Conservation (phyloP, 2,113 vertebrate genomes). For the Glareola pratincola region DNA sequence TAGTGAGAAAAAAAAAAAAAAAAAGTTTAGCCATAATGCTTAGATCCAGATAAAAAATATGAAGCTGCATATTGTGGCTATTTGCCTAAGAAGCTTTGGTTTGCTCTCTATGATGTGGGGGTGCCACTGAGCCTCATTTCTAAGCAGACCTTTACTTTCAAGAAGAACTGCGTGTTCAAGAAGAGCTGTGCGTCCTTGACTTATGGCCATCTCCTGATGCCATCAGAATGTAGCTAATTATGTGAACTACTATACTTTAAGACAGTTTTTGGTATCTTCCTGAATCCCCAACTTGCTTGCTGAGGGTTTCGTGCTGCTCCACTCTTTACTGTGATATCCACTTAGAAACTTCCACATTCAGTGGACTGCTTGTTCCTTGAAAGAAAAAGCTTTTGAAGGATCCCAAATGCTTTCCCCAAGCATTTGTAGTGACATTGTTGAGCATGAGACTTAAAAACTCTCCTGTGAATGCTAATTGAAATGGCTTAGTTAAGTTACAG, state of each 20-base stretch:
- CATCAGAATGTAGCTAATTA: background rate
- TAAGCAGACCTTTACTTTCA: background rate
- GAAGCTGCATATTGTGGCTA: background rate
- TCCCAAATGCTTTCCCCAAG: background rate
- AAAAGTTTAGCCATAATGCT: background rate
- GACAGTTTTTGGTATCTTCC: background rate
- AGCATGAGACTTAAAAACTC: background rate
- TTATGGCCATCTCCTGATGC: background rate
- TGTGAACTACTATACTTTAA: background rate
- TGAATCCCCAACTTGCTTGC: background rate
- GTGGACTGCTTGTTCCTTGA: background rate
- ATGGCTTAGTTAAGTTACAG: background rate
- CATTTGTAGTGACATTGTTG: background rate
- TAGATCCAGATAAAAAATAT: background rate
- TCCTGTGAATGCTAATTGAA: background rate
- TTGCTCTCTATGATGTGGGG: background rate
- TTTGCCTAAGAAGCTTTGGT: background rate
- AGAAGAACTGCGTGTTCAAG: background rate
- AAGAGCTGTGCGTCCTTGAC: background rate
- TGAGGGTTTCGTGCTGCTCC: background rate
- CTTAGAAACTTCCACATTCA: background rate
- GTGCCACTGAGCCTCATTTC: background rate
- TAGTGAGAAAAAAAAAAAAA: background rate
- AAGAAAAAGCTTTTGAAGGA: background rate
- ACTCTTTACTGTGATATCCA: background rate